These are phyloP conservation scores for Corticium candelabrum DNA, from an alignment of 37 sponge, comb jelly and placozoan genomes.

Conservation along the genomic window DNA sequence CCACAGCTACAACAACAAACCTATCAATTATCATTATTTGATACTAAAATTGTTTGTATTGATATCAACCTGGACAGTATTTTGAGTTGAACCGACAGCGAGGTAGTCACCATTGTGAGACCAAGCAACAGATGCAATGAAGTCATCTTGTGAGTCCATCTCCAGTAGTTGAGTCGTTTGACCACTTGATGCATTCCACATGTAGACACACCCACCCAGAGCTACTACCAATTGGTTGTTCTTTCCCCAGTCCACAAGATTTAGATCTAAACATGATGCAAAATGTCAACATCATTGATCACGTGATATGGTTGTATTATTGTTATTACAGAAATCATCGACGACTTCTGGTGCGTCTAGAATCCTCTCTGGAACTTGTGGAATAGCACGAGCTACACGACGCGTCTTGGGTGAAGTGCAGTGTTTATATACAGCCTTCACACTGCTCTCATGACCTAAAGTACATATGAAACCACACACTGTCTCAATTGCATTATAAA, in stretches of 20 bases:
- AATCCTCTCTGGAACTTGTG: conserved; percentile 87
- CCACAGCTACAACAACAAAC: conserved; percentile 76
- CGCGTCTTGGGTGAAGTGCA: background rate
- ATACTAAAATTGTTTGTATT: no score
- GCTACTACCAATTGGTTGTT: conserved; percentile 58
- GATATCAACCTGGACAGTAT: no score
- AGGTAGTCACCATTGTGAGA: conserved; percentile 41
- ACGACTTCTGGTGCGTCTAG: conserved; percentile 96
- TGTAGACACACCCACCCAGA: conserved; percentile 57
- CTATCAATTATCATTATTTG: no score
- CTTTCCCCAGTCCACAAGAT: conserved; percentile 82
- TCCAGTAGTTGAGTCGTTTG: conserved; percentile 72
- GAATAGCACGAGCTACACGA: conserved; percentile 37
- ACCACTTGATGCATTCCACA: conserved; percentile 59
- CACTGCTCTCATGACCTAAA: no score
- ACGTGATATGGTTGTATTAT: background rate
- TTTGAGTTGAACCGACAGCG: conserved; percentile 62
- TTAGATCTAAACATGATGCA: conserved; percentile 28
- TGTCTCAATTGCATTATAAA: no score
- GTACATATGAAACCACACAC: no score
- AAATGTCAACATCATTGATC: background rate
- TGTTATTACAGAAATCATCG: conserved; percentile 69
- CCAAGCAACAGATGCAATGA: conserved; percentile 56
- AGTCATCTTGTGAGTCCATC: conserved; percentile 22
- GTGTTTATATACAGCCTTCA: background rate